Evolutionary conservation across 2,113 vertebrate genomes (phyloP).

Genomic region (Sylvilagus bachmani): DNA sequence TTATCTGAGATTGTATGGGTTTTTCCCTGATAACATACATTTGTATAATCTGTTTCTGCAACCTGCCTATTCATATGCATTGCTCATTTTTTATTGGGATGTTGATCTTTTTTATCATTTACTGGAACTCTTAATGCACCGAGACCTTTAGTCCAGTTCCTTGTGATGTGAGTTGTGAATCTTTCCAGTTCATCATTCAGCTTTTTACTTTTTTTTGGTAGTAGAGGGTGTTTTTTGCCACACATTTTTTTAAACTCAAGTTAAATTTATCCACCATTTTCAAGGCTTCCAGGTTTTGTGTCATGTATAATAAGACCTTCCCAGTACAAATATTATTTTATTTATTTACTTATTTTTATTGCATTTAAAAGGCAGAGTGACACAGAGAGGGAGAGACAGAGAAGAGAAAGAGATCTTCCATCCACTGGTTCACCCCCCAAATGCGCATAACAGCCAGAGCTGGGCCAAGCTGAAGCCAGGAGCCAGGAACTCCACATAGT

Average conservation of each 20-base stretch:
- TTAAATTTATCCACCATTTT: not conserved
- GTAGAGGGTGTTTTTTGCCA: not conserved
- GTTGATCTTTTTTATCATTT: not conserved
- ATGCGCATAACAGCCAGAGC: no score
- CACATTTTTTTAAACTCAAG: not conserved
- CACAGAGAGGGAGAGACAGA: no score
- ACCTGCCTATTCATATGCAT: not conserved
- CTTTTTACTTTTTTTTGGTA: not conserved
- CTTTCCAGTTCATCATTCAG: not conserved
- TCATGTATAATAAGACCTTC: slow-evolving; percentile 33
- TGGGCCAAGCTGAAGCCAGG: no score
- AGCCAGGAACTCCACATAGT: no score
- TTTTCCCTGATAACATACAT: not conserved
- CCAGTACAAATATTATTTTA: no score
- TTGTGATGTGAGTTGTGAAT: not conserved
- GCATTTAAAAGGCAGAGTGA: no score
- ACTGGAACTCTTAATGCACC: not conserved
- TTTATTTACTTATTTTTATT: no score
- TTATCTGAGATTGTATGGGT: not conserved
- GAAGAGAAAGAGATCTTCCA: no score
- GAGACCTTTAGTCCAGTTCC: not conserved
- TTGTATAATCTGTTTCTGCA: not conserved
- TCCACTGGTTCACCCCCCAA: no score
- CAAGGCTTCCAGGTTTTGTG: not conserved
- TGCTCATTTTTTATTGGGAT: not conserved